phyloP scores from a whole-genome alignment of 2,113 vertebrate genomes.

The Gorsachius goisagi region DNA sequence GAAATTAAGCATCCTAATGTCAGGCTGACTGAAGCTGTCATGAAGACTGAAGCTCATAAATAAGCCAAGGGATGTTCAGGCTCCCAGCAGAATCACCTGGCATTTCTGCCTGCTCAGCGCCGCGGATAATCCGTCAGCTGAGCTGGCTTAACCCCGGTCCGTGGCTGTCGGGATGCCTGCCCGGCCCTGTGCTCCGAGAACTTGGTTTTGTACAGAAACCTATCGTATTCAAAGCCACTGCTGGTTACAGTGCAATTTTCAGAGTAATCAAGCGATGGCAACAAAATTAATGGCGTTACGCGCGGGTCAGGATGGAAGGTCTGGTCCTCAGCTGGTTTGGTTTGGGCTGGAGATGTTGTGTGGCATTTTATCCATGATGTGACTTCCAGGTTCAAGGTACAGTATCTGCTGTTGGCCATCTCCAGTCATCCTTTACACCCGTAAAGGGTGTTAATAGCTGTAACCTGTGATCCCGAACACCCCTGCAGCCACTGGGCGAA shows the following conservation, averaged over 20 bases:
- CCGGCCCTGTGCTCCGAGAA: neutral
- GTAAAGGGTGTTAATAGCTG: too few relatives aligned
- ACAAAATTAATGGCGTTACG: rapidly evolving
- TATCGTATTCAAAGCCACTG: rapidly evolving
- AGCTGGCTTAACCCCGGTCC: neutral
- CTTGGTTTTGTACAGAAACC: neutral
- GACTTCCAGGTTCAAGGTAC: neutral
- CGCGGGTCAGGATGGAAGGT: too few relatives aligned
- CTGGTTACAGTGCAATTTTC: rapidly evolving
- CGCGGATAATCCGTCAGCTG: neutral
- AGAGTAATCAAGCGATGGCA: neutral
- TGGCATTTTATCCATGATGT: rapidly evolving
- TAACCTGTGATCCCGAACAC: neutral
- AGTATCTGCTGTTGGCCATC: rapidly evolving
- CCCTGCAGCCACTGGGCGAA: rapidly evolving
- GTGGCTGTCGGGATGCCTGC: neutral
- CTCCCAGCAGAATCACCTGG: neutral
- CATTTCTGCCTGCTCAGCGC: neutral
- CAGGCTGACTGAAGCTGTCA: neutral
- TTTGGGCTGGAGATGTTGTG: neutral
- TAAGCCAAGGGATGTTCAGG: neutral
- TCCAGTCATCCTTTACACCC: too few relatives aligned
- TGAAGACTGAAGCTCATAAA: neutral
- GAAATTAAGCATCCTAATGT: neutral
- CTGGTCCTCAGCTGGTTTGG: neutral